Evolutionary conservation across 1,140 invertebrate genomes (phyloP).

Genomic region (Latrodectus geometricus): DNA sequence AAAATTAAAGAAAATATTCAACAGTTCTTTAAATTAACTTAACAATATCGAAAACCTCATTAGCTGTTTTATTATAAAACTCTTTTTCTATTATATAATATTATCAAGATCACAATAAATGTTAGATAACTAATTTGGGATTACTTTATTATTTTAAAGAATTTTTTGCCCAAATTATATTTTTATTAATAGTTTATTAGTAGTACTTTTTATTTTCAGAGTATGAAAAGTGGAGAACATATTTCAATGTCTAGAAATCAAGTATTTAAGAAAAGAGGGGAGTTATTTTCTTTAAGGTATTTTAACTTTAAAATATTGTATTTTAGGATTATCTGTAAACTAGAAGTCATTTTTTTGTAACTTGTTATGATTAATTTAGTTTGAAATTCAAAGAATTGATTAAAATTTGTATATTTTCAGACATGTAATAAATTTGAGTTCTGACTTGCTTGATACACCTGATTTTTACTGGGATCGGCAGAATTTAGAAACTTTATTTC

Average conservation of each 20-base stretch:
- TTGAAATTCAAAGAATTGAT: not conserved
- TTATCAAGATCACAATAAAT: not conserved
- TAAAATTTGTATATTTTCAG: constrained; percentile 62
- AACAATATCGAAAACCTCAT: no score
- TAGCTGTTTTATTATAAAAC: no score
- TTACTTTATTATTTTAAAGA: not conserved
- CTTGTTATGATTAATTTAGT: not conserved
- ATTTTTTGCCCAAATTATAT: not conserved
- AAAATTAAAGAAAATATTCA: no score
- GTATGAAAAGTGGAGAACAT: constrained; percentile 79
- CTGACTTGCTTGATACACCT: constrained; percentile 91
- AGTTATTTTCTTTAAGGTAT: constrained; percentile 84
- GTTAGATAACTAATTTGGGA: not conserved
- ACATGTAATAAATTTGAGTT: constrained; percentile 91
- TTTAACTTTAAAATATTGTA: not conserved
- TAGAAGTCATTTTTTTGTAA: not conserved
- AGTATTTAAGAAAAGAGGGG: constrained; percentile 89
- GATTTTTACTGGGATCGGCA: constrained; percentile 98
- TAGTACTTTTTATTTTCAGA: constrained; percentile 67
- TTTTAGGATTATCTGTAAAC: not conserved
- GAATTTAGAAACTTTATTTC: constrained; percentile 84
- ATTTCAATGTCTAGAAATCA: constrained; percentile 78
- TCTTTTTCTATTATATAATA: no score
- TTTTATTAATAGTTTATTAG: not conserved
- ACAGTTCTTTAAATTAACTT: no score